A percentile compares a stretch with the other conserved stretches of the same genome.
Conservation (phyloP, 1,140 invertebrate species). For the Nilaparvata lugens region DNA sequence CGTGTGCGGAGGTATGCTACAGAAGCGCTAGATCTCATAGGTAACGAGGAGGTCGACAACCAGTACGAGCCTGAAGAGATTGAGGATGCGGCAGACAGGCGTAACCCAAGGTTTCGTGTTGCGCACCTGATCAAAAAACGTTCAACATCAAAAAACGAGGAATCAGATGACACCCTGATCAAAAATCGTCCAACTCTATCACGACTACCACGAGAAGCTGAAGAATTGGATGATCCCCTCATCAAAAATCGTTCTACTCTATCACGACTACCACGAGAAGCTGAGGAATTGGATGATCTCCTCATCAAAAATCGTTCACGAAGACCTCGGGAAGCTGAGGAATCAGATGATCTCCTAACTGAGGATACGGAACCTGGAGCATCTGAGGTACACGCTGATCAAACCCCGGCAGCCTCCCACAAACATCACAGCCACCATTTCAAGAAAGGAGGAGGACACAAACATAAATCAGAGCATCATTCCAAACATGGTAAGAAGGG, state of each 20-base stretch:
- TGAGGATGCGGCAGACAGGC: no score
- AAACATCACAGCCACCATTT: slow-evolving; percentile 39
- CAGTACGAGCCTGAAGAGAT: no score
- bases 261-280: not conserved
- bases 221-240: not conserved
- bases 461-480: slow-evolving; percentile 51
- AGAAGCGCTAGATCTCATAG: no score
- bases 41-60: no score
- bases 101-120: no score
- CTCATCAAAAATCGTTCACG: no score
- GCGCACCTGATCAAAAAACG: no score
- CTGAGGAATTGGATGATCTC: not conserved
- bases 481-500: slow-evolving; percentile 52
- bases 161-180: not conserved
- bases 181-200: no score
- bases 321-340: not conserved
- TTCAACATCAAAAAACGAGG: not conserved
- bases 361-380: no score
- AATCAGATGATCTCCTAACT: not conserved
- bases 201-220: not conserved
- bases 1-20: no score
- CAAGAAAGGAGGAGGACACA: slow-evolving; percentile 51
- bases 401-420: slow-evolving; percentile 32
- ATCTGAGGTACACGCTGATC: no score
- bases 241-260: no score